A percentile compares a stretch with the other conserved stretches of the same genome.
phyloP scores from a whole-genome alignment of 2,888 invertebrate species.

The Diachrysia chrysitis region DNA sequence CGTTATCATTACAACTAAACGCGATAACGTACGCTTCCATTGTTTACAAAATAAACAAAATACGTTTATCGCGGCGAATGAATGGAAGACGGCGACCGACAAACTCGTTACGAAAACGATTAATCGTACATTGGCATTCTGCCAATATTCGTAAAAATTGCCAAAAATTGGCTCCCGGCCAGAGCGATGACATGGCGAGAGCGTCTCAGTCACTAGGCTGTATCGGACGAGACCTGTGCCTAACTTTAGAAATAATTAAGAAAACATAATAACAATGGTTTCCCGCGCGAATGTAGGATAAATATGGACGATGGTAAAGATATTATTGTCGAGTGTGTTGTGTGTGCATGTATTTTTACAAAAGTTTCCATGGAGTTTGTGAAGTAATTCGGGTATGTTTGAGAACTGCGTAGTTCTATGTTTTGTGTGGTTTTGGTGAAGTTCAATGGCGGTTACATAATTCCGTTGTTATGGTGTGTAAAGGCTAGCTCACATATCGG shows the following conservation, averaged over 20 bases:
- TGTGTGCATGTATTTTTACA: conserved; percentile 69
- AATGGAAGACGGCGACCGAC: conserved; percentile 64
- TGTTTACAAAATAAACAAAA: conserved; percentile 85
- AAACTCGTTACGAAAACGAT: conserved; percentile 56
- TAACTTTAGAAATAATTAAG: conserved; percentile 61
- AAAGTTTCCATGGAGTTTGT: conserved; percentile 47
- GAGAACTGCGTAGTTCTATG: conserved; percentile 65
- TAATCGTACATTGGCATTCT: conserved; percentile 65
- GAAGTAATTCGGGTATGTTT: conserved; percentile 60
- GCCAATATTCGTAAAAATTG: conserved; percentile 70
- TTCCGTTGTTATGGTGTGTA: conserved; percentile 65
- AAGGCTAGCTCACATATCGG: no score
- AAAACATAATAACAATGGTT: conserved; percentile 74
- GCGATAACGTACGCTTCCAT: conserved; percentile 71
- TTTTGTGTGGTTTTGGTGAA: conserved; percentile 68
- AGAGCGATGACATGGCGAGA: conserved; percentile 73
- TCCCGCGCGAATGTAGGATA: conserved; percentile 77
- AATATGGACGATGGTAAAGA: conserved; percentile 81
- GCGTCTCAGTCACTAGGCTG: conserved; percentile 73
- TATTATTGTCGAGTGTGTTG: conserved; percentile 54
- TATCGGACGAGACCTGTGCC: conserved; percentile 66
- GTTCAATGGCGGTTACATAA: conserved; percentile 82
- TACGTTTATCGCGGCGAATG: conserved; percentile 69
- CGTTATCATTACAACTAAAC: conserved; percentile 54
- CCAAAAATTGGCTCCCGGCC: conserved; percentile 71